Evolutionary conservation across 2,113 vertebrate genomes (phyloP).

Genomic region (pig (Sus scrofa)): T2T-Sscrofa CM000812.6:269857501-269858000

Average conservation of each 20-base stretch:
- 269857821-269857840: background rate
- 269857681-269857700: background rate
- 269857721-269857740: background rate
- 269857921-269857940: background rate
- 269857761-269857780: background rate
- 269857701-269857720: background rate
- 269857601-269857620: background rate
- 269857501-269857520: slow-evolving; percentile 66
- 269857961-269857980: background rate
- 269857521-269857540: background rate
- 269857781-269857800: background rate
- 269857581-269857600: background rate
- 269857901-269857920: background rate
- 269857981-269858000: background rate
- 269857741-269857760: background rate
- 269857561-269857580: slow-evolving; percentile 53
- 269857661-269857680: background rate
- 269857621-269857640: background rate
- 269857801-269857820: background rate
- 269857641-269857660: background rate
- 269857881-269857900: background rate
- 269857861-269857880: background rate
- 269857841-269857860: background rate
- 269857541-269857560: slow-evolving; percentile 52
- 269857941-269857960: slow-evolving; percentile 7